Evolutionary conservation across 2,888 invertebrate genomes (phyloP).

Genomic region (Diaphora mendica): DNA sequence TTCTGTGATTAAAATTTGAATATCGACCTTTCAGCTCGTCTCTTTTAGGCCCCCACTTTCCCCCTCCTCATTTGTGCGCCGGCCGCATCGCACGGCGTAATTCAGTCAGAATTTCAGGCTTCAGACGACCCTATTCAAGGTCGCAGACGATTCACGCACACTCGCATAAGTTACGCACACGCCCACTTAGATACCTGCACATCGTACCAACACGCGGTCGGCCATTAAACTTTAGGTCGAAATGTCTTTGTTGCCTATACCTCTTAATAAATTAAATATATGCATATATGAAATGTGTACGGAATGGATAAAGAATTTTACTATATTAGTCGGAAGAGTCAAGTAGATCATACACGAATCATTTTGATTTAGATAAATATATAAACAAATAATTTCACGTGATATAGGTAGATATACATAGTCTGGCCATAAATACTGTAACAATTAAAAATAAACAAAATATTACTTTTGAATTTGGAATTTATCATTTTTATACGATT

Average conservation of each 20-base stretch:
- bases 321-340: background rate
- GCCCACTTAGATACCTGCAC: constrained; percentile 59
- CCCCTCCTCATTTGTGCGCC: constrained; percentile 44
- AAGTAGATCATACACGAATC: background rate
- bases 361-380: no score
- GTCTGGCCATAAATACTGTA: no score
- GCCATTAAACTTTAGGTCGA: constrained; percentile 66
- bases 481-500: no score
- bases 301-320: constrained; percentile 7
- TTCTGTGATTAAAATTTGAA: constrained; percentile 64
- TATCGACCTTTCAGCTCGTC: constrained; percentile 65
- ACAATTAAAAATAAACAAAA: no score
- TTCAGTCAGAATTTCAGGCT: constrained; percentile 69
- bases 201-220: constrained; percentile 47
- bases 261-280: constrained; percentile 19
- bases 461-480: no score
- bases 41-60: constrained; percentile 32
- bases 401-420: no score
- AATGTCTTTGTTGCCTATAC: constrained; percentile 24
- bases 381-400: no score
- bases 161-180: constrained; percentile 60
- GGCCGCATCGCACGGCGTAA: constrained; percentile 56
- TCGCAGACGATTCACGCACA: constrained; percentile 77
- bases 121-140: constrained; percentile 83
- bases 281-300: constrained; percentile 25